phyloP scores from a whole-genome alignment of 2,888 invertebrate genomes.

The Perdita meconis region DNA sequence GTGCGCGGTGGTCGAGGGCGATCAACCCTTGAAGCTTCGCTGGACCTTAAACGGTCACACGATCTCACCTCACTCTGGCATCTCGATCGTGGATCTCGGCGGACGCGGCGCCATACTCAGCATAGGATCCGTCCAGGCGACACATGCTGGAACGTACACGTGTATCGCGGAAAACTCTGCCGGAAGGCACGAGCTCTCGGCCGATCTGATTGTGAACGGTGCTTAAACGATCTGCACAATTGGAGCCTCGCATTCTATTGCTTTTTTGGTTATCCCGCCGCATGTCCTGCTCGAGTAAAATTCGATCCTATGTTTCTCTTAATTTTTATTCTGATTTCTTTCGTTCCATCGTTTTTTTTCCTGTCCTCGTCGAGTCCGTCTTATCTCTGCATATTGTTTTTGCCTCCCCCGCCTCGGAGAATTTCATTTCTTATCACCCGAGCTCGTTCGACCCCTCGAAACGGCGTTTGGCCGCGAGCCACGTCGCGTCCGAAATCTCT shows the following conservation, averaged over 20 bases:
- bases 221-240: slow-evolving; percentile 63
- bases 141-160: slow-evolving; percentile 87
- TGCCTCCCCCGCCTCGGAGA: neutral
- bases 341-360: slow-evolving; percentile 4
- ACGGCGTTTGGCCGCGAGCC: neutral
- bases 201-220: slow-evolving; percentile 86
- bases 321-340: too few relatives aligned
- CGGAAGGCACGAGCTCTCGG: slow-evolving; percentile 86
- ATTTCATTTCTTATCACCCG: neutral
- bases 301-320: too few relatives aligned
- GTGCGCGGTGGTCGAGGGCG: slow-evolving; percentile 88
- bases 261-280: slow-evolving; percentile 49
- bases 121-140: slow-evolving; percentile 86
- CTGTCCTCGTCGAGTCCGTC: neutral
- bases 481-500: neutral
- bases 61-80: slow-evolving; percentile 84
- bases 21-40: slow-evolving; percentile 87
- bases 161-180: slow-evolving; percentile 87
- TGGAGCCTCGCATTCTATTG: slow-evolving; percentile 59
- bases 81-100: slow-evolving; percentile 86
- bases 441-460: neutral
- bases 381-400: slow-evolving; percentile 6
- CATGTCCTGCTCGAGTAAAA: slow-evolving; percentile 38
- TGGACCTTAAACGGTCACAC: slow-evolving; percentile 86
- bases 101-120: slow-evolving; percentile 88